These are phyloP conservation scores for Calliphora vicina DNA, from an alignment of 1,140 invertebrate species.

Conservation along the genomic window DNA sequence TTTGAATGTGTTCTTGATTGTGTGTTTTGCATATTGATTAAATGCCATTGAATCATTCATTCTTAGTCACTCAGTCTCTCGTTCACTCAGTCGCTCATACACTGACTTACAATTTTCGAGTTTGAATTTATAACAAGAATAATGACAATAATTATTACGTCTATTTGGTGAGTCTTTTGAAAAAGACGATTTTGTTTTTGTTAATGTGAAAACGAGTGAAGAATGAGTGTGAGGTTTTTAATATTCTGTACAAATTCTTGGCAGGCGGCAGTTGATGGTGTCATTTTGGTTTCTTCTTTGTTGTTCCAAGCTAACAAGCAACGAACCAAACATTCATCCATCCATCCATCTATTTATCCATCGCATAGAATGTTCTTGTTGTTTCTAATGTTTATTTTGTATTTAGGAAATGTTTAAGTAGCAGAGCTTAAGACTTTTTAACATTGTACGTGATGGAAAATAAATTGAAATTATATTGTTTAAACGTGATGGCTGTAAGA, in stretches of 20 bases:
- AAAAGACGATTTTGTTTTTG: neutral
- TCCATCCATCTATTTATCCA: neutral
- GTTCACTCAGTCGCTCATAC: neutral
- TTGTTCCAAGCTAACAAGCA: neutral
- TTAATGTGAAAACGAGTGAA: neutral
- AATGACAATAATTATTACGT: neutral
- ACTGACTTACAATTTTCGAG: neutral
- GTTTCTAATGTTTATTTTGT: neutral
- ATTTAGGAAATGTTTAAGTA: neutral
- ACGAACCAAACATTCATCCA: no score
- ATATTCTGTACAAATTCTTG: neutral
- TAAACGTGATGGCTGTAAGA: neutral
- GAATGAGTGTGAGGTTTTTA: neutral
- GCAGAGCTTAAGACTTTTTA: neutral
- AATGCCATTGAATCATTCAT: slow-evolving; percentile 5
- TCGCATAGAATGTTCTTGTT: neutral
- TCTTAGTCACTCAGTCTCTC: neutral
- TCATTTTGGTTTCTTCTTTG: neutral
- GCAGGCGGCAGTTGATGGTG: neutral
- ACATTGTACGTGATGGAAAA: neutral
- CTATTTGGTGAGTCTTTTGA: neutral
- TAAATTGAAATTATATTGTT: slow-evolving; percentile 7
- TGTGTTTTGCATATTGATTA: slow-evolving; percentile 10
- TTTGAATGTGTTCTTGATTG: neutral
- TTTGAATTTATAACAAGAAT: neutral